Percentiles rank a stretch among this genome's conserved stretches.
Conservation (phyloP, 2,113 vertebrate genomes). For the Junco hyemalis region DNA sequence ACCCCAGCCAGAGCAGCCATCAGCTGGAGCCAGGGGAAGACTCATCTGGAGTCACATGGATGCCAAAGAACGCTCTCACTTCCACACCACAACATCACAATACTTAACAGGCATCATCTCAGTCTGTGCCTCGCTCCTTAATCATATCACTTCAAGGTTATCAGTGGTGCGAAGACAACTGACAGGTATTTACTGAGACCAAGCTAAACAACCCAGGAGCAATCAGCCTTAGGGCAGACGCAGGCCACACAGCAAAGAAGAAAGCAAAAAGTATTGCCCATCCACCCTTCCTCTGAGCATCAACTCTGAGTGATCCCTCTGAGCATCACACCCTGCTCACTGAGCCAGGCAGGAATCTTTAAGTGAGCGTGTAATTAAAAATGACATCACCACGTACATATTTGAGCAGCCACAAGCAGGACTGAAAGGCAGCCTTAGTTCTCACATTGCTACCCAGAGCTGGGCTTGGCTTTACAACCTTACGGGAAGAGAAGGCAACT, state of each 20-base stretch:
- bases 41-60: fast-evolving
- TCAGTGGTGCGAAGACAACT: not conserved
- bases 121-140: not conserved
- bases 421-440: not conserved
- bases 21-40: not conserved
- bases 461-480: not conserved
- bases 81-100: not conserved
- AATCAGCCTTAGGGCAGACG: not conserved
- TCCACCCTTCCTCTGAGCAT: not conserved
- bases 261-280: not conserved
- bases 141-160: not conserved
- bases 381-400: not conserved
- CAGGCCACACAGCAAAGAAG: not conserved
- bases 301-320: not conserved
- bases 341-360: not conserved
- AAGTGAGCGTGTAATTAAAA: not conserved
- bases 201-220: not conserved
- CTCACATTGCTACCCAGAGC: not conserved
- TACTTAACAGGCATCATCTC: not conserved
- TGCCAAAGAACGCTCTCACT: not conserved
- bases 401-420: not conserved
- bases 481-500: not conserved
- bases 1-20: not conserved
- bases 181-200: not conserved
- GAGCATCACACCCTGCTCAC: not conserved